Evolutionary conservation across 2,113 vertebrate genomes (phyloP).

Genomic region (Rhizomys pruinosus): DNA sequence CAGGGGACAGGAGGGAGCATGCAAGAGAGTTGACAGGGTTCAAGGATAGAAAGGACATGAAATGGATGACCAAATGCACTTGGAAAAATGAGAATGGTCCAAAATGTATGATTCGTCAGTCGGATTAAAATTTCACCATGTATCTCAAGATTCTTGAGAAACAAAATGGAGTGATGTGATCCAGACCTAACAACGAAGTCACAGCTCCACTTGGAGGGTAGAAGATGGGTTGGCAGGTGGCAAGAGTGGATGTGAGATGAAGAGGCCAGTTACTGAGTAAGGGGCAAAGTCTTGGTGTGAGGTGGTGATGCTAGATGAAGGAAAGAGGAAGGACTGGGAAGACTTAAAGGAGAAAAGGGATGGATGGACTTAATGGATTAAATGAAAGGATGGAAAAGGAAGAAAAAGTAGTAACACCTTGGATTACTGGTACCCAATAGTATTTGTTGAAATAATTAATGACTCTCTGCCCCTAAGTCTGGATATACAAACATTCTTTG

Average conservation of each 20-base stretch:
- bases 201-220: background rate
- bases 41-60: background rate
- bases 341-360: background rate
- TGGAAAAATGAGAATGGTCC: background rate
- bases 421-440: background rate
- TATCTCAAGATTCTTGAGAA: background rate
- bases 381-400: background rate
- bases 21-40: background rate
- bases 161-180: background rate
- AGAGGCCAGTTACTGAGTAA: background rate
- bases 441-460: constrained; percentile 4
- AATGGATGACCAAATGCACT: background rate
- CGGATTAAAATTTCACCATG: background rate
- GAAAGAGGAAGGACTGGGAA: background rate
- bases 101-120: background rate
- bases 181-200: background rate
- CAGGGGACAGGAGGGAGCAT: background rate
- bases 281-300: background rate
- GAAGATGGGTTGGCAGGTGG: background rate
- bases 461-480: background rate
- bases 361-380: background rate
- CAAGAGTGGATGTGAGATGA: background rate
- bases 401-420: background rate
- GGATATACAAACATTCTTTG: background rate
- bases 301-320: background rate